Conservation (phyloP, 2,113 vertebrate species). For the Anguilla rostrata region DNA sequence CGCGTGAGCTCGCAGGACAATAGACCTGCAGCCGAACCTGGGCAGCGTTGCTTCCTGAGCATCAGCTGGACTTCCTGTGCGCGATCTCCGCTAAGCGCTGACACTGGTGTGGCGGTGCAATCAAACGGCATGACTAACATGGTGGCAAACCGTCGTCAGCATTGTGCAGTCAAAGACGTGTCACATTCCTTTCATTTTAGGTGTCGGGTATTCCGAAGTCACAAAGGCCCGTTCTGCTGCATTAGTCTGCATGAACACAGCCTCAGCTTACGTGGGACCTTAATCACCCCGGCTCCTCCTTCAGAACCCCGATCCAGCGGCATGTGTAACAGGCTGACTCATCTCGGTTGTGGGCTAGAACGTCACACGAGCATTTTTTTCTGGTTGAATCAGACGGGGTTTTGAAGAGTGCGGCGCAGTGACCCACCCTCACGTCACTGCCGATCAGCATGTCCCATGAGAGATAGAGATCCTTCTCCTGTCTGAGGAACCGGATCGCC, state of each 20-base stretch:
- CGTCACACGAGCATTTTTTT: slow-evolving; percentile 24
- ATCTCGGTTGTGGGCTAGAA: background rate
- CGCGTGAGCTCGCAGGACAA: slow-evolving; percentile 6
- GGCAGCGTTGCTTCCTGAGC: slow-evolving; percentile 39
- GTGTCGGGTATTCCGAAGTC: background rate
- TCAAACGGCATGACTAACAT: background rate
- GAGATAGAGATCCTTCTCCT: slow-evolving; percentile 81
- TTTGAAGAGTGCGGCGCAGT: background rate
- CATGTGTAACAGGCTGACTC: background rate
- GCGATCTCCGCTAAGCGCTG: slow-evolving; percentile 5
- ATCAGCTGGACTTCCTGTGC: slow-evolving; percentile 36
- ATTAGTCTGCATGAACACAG: background rate
- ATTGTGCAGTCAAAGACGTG: background rate
- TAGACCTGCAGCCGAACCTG: background rate
- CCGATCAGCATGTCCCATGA: slow-evolving; percentile 82
- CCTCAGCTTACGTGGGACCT: background rate
- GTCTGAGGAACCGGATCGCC: slow-evolving; percentile 83
- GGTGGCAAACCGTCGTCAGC: background rate
- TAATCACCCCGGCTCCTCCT: background rate
- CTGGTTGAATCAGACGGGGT: background rate
- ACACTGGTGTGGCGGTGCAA: background rate
- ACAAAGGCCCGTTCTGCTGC: background rate
- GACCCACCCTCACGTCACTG: slow-evolving; percentile 79
- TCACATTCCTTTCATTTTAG: background rate
- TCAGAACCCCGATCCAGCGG: too few relatives aligned